phyloP scores from a whole-genome alignment of 2,113 vertebrate species.

The Gadus chalcogrammus region DNA sequence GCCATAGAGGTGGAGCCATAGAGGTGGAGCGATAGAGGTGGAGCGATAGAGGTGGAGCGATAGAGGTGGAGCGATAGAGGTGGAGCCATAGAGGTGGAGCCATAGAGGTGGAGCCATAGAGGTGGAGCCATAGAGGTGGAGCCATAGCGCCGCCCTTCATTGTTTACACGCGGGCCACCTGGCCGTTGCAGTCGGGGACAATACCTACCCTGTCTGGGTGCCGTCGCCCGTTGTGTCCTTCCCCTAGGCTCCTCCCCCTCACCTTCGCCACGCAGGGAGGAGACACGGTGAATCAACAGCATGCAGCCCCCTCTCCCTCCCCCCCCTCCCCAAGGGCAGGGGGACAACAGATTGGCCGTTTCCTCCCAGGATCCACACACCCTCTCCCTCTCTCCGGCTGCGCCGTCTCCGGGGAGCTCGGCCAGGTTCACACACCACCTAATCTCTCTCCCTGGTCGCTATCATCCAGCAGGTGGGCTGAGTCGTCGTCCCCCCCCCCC shows the following conservation, averaged over 20 bases:
- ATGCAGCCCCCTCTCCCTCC: conserved; percentile 13
- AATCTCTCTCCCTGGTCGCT: neutral
- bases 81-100: too few species aligned
- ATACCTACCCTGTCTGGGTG: conserved; percentile 5
- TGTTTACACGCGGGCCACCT: conserved; percentile 17
- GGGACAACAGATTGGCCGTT: conserved; percentile 26
- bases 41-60: too few species aligned
- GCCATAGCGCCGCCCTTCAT: conserved; percentile 35
- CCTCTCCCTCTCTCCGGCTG: neutral
- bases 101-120: too few species aligned
- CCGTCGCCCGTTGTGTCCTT: conserved; percentile 2
- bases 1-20: too few species aligned
- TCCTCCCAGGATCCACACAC: conserved; percentile 22
- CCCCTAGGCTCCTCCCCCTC: conserved; percentile 18
- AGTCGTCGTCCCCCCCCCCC: too few species aligned
- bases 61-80: too few species aligned
- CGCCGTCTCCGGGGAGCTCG: conserved; percentile 9
- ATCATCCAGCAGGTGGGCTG: conserved; percentile 1
- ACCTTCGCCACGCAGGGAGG: conserved; percentile 16
- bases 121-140: conserved; percentile 13
- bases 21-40: too few species aligned
- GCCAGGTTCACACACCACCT: conserved; percentile 15
- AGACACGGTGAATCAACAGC: conserved; percentile 17
- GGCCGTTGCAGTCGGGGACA: conserved; percentile 17
- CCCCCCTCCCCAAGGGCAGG: conserved; percentile 35